Conservation (phyloP, 2,797 vertebrate species). For the Sphaeramia orbicularis region DNA sequence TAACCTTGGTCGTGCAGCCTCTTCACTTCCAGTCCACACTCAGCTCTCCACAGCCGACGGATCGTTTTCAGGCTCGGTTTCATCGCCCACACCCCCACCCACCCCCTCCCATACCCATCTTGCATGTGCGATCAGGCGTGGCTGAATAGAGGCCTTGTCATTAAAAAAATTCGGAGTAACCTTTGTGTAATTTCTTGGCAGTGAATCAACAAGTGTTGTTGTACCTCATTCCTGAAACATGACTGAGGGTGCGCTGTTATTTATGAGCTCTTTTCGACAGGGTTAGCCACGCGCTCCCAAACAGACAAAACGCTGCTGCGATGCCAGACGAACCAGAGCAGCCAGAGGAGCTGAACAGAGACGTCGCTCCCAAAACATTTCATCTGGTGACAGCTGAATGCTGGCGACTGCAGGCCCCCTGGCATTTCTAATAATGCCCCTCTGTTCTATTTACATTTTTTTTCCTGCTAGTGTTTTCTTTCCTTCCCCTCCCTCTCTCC, state of each 20-base stretch:
- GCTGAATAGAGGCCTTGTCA: conserved; percentile 48
- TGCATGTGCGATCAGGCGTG: conserved; percentile 40
- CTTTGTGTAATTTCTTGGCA: conserved; percentile 54
- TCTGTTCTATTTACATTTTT: conserved; percentile 64
- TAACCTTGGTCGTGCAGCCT: too few species aligned
- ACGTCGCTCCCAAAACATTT: conserved; percentile 55
- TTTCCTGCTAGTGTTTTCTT: conserved; percentile 56
- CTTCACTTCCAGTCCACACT: too few species aligned
- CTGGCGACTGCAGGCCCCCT: conserved; percentile 46
- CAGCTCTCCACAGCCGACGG: conserved; percentile 8
- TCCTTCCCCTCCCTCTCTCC: conserved; percentile 31
- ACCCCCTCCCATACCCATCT: conserved; percentile 23
- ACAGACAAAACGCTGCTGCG: conserved; percentile 36
- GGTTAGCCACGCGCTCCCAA: conserved; percentile 7
- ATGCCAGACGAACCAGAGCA: conserved; percentile 35
- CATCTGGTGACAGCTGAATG: conserved; percentile 64
- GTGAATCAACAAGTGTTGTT: conserved; percentile 46
- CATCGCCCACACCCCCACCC: too few species aligned
- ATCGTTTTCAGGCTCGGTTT: conserved; percentile 39
- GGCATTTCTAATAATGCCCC: conserved; percentile 65
- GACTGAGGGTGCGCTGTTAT: conserved; percentile 48
- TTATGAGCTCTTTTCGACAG: conserved; percentile 40
- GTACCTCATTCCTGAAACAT: conserved; percentile 44
- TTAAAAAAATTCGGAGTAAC: conserved; percentile 51
- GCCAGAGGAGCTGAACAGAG: conserved; percentile 50